Base-by-base conservation (phyloP, 2,113 vertebrate genomes). In the Lipotes vexillifer region DNA sequence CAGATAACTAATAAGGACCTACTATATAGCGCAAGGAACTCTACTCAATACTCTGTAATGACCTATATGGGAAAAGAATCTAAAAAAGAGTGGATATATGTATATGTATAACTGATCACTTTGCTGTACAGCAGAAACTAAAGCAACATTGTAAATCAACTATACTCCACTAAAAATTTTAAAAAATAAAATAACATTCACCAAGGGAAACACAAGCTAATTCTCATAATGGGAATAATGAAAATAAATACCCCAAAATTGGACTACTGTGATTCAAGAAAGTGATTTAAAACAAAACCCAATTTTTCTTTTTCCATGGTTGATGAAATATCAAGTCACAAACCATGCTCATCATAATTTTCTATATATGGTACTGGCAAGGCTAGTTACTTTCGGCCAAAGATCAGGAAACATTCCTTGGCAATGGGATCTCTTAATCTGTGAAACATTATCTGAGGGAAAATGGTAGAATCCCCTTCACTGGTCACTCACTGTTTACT, bases 391-490 rank as follows among this genome's bases (percentile, higher is more conserved):
- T 95, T 94, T 81, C 20, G 2, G 68, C 36, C 89, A 93, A 90
- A 78, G 52, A 96, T 90, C 74, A 94, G 74, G 77, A 96, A 96
- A 89, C 94, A 97, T 46, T 88, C 80, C 96, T 90, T 7, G 52
- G 59, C 18, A 72, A 84, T 91, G 82, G 97, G 92, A 93, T 44
- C 75, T 88, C 84, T 84, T 92, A 87, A 96, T 97, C 85, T 96
- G 44, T 41, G 94, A 93, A 95, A 97, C 46, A 83, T 86, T 72
- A 88, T 97, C 82, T 96, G 80, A 83, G 49, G 21, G 94, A 97
- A 97, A 97, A 91, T 72, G 81, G 38, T 63, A 63, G 93, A 91
- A 63, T 83, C n/a, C 71, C 31, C 74, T 96, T 90, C 66, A 71
- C 44, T 95, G 71, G 84, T 90, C 81, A 78, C 59, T 96, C 41